Percentiles rank a stretch among this genome's conserved stretches.
phyloP scores from a whole-genome alignment of 2,113 vertebrate genomes.

The Sinocyclocheilus maitianheensis region DNA sequence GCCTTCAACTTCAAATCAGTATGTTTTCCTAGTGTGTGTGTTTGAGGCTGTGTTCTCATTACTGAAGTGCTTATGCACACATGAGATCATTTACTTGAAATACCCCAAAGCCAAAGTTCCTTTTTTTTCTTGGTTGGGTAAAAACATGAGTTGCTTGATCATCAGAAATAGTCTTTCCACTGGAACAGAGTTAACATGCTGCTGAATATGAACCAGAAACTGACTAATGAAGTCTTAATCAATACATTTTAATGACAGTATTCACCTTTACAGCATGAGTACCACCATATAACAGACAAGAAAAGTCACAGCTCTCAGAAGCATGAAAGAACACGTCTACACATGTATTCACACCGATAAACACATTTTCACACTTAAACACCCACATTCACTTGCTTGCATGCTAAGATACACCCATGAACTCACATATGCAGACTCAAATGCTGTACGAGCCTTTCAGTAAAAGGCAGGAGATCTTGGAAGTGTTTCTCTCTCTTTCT shows the following conservation, averaged over 20 bases:
- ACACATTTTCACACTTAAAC: background rate
- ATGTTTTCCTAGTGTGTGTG: too few relatives aligned
- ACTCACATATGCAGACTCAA: background rate
- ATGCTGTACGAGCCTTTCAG: background rate
- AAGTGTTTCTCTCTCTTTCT: background rate
- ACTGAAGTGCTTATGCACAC: background rate
- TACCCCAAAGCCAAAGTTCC: slow-evolving; percentile 22
- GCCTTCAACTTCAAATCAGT: background rate
- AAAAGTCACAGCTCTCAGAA: background rate
- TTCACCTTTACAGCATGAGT: background rate
- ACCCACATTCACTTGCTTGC: background rate
- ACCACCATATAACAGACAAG: background rate
- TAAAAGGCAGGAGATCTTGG: background rate
- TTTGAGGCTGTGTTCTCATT: background rate
- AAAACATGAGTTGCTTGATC: slow-evolving; percentile 4
- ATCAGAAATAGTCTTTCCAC: background rate
- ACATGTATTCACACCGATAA: background rate
- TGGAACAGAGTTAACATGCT: background rate
- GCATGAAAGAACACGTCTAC: background rate
- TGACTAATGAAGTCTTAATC: background rate
- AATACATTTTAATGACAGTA: background rate
- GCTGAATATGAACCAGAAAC: background rate
- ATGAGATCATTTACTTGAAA: slow-evolving; percentile 12
- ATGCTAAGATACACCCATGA: background rate
- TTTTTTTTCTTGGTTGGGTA: slow-evolving; percentile 31